These are phyloP conservation scores for Acarapis woodi DNA, from an alignment of 1,140 invertebrate genomes.

Conservation along the genomic window DNA sequence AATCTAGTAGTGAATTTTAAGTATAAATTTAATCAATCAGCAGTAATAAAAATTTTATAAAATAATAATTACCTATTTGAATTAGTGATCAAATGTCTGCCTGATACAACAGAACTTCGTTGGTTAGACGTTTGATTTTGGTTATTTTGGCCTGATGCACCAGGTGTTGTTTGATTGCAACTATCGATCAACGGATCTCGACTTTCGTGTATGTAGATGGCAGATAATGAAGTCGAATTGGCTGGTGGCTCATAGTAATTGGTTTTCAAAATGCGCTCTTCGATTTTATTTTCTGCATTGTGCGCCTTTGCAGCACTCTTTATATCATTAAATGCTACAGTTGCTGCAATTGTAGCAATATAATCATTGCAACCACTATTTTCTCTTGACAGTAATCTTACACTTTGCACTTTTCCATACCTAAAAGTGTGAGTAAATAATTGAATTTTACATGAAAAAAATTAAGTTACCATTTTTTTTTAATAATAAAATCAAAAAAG, in stretches of 20 bases:
- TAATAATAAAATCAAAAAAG: background rate
- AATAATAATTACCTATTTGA: no score
- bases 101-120: background rate
- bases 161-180: background rate
- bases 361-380: conserved; percentile 4
- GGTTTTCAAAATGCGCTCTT: conserved; percentile 49
- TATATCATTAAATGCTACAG: conserved; percentile 86
- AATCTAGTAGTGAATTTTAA: no score
- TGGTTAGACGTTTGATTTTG: background rate
- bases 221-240: conserved; percentile 16
- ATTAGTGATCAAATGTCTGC: no score
- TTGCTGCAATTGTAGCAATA: conserved; percentile 25
- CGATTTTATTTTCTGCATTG: conserved; percentile 55
- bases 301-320: conserved; percentile 77
- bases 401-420: conserved; percentile 85
- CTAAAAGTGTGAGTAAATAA: conserved; percentile 26
- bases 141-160: conserved; percentile 1
- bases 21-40: no score
- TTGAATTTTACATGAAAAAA: background rate
- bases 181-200: conserved; percentile 11
- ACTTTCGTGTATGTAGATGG: conserved; percentile 14
- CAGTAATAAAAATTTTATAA: no score
- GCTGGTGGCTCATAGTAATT: conserved; percentile 61
- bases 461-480: conserved; percentile 3
- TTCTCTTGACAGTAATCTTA: conserved; percentile 38